Evolutionary conservation across 1,140 invertebrate species (phyloP), one percentile per base, ranked within the genome.

Genomic region (Belonocnema kinseyi): DNA sequence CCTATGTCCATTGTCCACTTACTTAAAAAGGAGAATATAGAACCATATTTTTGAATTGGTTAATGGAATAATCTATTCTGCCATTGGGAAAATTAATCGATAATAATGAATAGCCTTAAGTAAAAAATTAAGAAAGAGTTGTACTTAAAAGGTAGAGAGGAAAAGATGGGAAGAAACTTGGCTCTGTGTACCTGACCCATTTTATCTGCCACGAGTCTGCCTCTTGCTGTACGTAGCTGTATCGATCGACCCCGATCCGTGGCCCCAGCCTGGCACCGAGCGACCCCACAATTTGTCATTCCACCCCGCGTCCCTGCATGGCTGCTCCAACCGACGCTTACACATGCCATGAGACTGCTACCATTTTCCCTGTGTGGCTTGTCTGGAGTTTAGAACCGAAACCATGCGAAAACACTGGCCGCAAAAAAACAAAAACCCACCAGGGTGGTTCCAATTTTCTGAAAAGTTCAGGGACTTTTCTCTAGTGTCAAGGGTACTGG

Each of bases 221-320:
- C 83, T 85, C 80, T 85, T 83, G 81, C 79, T 80, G 81, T 86
- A 88, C 85, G 86, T 87, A 88, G 90, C 90, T 91, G 85, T 87
- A 91, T 91, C 90, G 90, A 91, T 90, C 88, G 90, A 87, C 90
- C 90, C 86, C 90, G 87, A 91, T 91, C 87, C 87, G 82, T 80
- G 87, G 86, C 85, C 88, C 86, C 86, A 86, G 87, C 85, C 82
- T 85, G 85, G 86, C 89, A 89, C 83, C 83, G 83, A 85, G 80
- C 89, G 88, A 89, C 88, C 88, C 87, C 86, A 89, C 88, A 83
- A 84, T 87, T 86, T 85, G 84, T 88, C 83, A 82, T 81, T 77
- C 83, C 83, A 85, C 85, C 85, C 78, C 77, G 73, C 72, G 80
- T 73, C 73, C 77, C 26, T 61, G 74, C 73, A 46, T 46, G 40